Percentiles rank a stretch among this genome's conserved stretches.
These are phyloP conservation scores for Diphyllodes magnificus DNA, from an alignment of 2,113 vertebrate genomes.

Conservation along the genomic window DNA sequence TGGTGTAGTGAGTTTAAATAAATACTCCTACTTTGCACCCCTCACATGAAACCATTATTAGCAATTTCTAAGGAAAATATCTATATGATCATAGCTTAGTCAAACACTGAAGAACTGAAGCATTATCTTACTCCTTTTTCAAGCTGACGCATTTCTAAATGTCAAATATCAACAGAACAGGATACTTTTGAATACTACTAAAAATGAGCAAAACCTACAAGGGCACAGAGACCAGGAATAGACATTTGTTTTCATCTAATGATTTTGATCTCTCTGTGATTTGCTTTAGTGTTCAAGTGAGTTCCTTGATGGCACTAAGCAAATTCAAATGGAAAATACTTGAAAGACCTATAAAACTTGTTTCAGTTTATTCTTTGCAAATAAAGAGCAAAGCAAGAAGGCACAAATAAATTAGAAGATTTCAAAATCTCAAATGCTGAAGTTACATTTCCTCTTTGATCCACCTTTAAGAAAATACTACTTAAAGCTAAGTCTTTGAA, in stretches of 20 bases:
- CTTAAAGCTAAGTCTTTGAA: not conserved
- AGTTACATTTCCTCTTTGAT: not conserved
- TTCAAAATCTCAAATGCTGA: not conserved
- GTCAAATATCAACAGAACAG: not conserved
- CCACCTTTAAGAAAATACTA: not conserved
- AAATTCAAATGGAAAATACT: not conserved
- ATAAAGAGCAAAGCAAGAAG: not conserved
- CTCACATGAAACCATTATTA: not conserved
- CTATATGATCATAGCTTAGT: not conserved
- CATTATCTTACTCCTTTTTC: not conserved
- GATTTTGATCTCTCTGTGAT: not conserved
- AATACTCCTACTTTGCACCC: not conserved
- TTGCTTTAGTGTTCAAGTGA: not conserved
- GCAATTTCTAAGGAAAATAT: not conserved
- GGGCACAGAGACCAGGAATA: not conserved
- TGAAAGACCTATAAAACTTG: not conserved
- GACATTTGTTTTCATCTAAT: not conserved
- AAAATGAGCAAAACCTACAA: not conserved
- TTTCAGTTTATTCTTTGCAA: not conserved
- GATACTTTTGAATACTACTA: not conserved
- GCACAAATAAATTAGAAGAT: not conserved
- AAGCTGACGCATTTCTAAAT: not conserved
- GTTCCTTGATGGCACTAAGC: not conserved
- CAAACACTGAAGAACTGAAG: not conserved
- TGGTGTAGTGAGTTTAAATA: not conserved